A percentile compares a stretch with the other conserved stretches of the same genome.
These are phyloP conservation scores for Embiotoca jacksoni DNA, from an alignment of 2,113 vertebrate species.

Conservation along the genomic window DNA sequence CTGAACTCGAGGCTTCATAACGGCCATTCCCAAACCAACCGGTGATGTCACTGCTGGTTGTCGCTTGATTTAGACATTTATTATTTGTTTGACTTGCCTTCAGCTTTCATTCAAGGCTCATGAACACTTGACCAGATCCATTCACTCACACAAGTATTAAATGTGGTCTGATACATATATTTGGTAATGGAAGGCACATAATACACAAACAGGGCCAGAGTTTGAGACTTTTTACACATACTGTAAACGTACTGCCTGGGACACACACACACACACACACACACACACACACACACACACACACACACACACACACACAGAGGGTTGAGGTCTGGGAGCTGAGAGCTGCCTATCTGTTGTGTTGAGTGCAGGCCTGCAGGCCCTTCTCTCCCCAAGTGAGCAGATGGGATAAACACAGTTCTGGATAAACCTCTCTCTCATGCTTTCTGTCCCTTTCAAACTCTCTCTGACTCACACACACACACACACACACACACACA, in stretches of 20 bases:
- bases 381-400: slow-evolving; percentile 43
- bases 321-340: slow-evolving; percentile 47
- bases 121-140: neutral
- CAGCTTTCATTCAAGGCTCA: neutral
- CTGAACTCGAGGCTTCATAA: too few relatives aligned
- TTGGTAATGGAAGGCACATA: neutral
- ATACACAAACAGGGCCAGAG: slow-evolving; percentile 9
- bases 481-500: slow-evolving; percentile 19
- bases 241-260: slow-evolving; percentile 7
- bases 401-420: slow-evolving; percentile 65
- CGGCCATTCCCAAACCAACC: too few relatives aligned
- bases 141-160: neutral
- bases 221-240: slow-evolving; percentile 9
- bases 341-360: slow-evolving; percentile 70
- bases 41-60: too few relatives aligned
- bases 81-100: neutral
- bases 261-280: slow-evolving; percentile 6
- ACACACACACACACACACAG: slow-evolving; percentile 13
- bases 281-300: slow-evolving; percentile 5
- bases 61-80: too few relatives aligned
- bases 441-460: slow-evolving; percentile 42
- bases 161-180: neutral
- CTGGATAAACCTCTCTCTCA: slow-evolving; percentile 61
- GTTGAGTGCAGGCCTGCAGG: slow-evolving; percentile 48
- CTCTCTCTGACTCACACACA: slow-evolving; percentile 19